Base-by-base conservation (phyloP, 1,140 invertebrate genomes). In the Chymomyza costata region DNA sequence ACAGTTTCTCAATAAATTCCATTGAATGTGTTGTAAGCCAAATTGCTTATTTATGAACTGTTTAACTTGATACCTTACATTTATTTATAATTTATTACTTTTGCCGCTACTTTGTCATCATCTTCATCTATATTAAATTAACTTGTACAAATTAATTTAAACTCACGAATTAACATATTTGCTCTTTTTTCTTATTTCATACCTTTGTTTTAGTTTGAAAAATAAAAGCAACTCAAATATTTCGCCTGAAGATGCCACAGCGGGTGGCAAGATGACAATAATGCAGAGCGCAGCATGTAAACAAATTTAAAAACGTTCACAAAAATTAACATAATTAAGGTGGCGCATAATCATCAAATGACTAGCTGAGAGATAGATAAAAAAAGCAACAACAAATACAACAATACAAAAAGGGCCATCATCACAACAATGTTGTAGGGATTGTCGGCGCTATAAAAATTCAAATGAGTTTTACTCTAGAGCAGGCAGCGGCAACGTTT, bases 271-370 rank as follows among this genome's bases (percentile, higher is more conserved):
- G 32, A 21, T 32, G 38, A 34, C 31, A 62, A 45, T 37, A 43
- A 47, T 34, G 43, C 41, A 31, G 32, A 41, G 3, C 21, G 21
- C 21, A 25, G 21, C 21, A 25, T 25, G 21, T 25, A 25, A 40
- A 56, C 25, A 69, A 47, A 39, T 25, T 25, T 8, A 8, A 43
- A 30, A 30, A 14, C 41, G 21, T 8, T 5, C 21, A 41, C 39
- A 56, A 35, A 53, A 46, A 70, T 76, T 71, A 76, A 39, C 71
- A 78, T 78, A 78, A 78, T 80, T 71, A 64, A 65, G 66, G 47
- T 40, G 62, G 56, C 59, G 38, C 66, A 61, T 64, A 70, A 61
- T 66, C 62, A 55, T 61, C 45, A 50, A 56, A 56, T 46, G 46
- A 50, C 58, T 56, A 50, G 32, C 50, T 60, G 50, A 60, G 51